Evolutionary conservation across 2,888 invertebrate genomes (phyloP).

Genomic region (Ophion ventricosus): DNA sequence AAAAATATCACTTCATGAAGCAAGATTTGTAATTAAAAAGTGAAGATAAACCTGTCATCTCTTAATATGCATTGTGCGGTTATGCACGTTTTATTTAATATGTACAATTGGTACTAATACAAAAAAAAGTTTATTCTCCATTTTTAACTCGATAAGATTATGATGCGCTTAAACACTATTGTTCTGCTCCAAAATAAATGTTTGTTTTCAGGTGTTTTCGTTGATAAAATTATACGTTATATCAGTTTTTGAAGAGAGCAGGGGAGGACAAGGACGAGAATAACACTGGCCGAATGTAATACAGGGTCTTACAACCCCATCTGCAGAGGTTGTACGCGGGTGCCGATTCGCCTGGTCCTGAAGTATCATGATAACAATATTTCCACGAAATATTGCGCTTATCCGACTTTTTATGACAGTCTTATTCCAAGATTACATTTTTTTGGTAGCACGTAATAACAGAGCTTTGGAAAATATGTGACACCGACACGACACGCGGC

Average conservation of each 20-base stretch:
- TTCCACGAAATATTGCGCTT: not conserved
- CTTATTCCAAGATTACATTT: not conserved
- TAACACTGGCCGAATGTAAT: not conserved
- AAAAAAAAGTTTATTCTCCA: too few relatives aligned
- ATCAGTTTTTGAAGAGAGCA: not conserved
- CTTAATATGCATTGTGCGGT: too few relatives aligned
- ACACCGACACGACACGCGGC: not conserved
- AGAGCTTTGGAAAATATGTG: not conserved
- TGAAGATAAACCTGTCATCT: too few relatives aligned
- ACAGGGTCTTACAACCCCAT: not conserved
- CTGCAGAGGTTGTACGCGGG: not conserved
- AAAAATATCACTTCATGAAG: too few relatives aligned
- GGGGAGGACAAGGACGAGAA: not conserved
- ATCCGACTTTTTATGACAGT: not conserved
- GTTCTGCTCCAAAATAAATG: too few relatives aligned
- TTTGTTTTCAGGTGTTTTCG: not conserved
- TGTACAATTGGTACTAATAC: too few relatives aligned
- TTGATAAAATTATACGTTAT: not conserved
- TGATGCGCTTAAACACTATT: too few relatives aligned
- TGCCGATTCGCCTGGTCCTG: not conserved
- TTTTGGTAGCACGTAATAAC: not conserved
- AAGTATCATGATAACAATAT: not conserved
- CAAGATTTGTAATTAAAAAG: too few relatives aligned
- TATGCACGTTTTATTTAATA: too few relatives aligned
- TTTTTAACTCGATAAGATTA: too few relatives aligned